Evolutionary conservation across 2,113 vertebrate species (phyloP).

Genomic region (Ammodytes dubius): DNA sequence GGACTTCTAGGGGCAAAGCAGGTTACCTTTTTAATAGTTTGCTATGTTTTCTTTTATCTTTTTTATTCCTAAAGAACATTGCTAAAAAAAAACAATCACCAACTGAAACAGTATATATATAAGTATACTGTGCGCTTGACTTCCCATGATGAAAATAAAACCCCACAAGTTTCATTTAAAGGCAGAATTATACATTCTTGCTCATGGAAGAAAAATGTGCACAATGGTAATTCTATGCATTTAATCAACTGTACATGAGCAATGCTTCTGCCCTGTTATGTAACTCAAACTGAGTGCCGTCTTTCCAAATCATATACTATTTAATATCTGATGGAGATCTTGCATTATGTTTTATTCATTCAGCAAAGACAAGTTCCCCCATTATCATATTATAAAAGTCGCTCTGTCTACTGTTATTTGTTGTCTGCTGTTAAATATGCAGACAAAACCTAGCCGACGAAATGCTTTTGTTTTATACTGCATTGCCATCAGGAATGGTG

Average conservation of each 20-base stretch:
- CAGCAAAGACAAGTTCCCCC: not conserved
- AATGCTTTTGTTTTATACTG: slow-evolving; percentile 39
- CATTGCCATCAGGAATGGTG: slow-evolving; percentile 24
- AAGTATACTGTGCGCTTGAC: not conserved
- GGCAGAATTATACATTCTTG: not conserved
- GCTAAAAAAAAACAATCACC: no score
- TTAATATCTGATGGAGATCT: not conserved
- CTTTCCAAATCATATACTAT: not conserved
- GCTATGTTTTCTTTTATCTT: not conserved
- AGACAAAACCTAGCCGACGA: not conserved
- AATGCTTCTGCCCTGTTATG: slow-evolving; percentile 1
- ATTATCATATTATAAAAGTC: slow-evolving; percentile 34
- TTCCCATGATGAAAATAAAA: not conserved
- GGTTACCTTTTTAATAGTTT: no score
- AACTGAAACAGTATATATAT: no score
- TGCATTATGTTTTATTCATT: slow-evolving; percentile 37
- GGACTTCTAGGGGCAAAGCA: no score
- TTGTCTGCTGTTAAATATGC: slow-evolving; percentile 28
- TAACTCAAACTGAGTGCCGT: not conserved
- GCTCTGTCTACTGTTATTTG: slow-evolving; percentile 9
- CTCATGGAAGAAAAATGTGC: not conserved
- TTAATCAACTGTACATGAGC: slow-evolving; percentile 3
- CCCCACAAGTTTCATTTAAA: not conserved
- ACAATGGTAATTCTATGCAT: not conserved
- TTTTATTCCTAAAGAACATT: not conserved